phyloP scores from a whole-genome alignment of 2,797 vertebrate species.

The Gobio occitaniae region DNA sequence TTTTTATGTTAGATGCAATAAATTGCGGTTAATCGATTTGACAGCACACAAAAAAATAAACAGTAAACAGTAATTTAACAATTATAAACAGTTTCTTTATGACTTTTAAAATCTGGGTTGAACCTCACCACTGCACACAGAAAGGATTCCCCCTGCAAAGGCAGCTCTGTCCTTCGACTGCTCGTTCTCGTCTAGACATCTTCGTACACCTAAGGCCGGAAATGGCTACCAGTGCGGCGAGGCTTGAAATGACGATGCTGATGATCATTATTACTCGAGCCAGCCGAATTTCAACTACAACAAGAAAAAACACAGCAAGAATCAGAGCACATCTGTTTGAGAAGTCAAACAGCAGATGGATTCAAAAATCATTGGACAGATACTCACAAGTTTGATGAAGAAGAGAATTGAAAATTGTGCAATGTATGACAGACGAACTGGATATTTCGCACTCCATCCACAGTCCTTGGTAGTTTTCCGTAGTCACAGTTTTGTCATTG shows the following conservation, averaged over 20 bases:
- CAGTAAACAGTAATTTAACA: no score
- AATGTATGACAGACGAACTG: conserved; percentile 47
- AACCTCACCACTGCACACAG: conserved; percentile 84
- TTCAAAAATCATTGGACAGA: no score
- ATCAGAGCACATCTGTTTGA: background rate
- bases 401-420: conserved; percentile 63
- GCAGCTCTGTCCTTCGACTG: conserved; percentile 82
- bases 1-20: background rate
- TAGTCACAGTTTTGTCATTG: conserved; percentile 39
- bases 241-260: conserved; percentile 82
- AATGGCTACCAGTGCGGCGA: conserved; percentile 79
- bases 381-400: conserved; percentile 69
- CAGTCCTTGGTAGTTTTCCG: conserved; percentile 62
- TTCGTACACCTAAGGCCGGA: conserved; percentile 93
- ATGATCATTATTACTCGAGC: conserved; percentile 86
- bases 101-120: background rate
- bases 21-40: background rate
- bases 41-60: background rate
- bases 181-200: conserved; percentile 82
- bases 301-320: conserved; percentile 8
- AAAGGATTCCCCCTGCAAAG: conserved; percentile 82
- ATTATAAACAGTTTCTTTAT: background rate
- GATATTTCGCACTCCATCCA: conserved; percentile 70
- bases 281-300: conserved; percentile 82
- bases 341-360: background rate